Evolutionary conservation across 1,140 invertebrate species (phyloP).

Genomic region (Drosophila ironensis): DNA sequence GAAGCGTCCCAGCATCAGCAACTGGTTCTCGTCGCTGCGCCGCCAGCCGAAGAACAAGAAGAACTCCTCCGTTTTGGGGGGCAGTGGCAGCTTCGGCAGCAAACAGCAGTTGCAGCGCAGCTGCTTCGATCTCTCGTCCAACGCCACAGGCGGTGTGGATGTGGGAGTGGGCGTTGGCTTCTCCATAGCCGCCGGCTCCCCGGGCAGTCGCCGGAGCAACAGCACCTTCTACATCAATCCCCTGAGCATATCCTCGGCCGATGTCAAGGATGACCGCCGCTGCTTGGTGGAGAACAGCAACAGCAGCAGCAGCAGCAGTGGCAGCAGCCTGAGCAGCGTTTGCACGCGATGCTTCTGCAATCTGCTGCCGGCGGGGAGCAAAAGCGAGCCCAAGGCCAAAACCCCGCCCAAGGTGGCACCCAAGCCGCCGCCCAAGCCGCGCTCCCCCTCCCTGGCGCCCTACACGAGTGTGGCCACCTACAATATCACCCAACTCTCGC

Average conservation of each 20-base stretch:
- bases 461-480: slow-evolving; percentile 61
- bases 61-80: slow-evolving; percentile 11
- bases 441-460: slow-evolving; percentile 59
- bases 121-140: slow-evolving; percentile 70
- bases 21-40: slow-evolving; percentile 90
- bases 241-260: neutral
- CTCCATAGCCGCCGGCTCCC: slow-evolving; percentile 1
- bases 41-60: slow-evolving; percentile 84
- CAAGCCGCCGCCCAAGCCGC: slow-evolving; percentile 25
- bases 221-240: slow-evolving; percentile 55
- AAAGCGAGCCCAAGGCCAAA: slow-evolving; percentile 9
- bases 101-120: slow-evolving; percentile 80
- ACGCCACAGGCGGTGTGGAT: neutral
- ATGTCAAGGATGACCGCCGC: slow-evolving; percentile 44
- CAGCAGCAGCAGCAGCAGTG: slow-evolving; percentile 27
- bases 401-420: neutral
- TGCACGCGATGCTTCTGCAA: slow-evolving; percentile 69
- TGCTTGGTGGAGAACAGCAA: slow-evolving; percentile 25
- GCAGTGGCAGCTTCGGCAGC: slow-evolving; percentile 50
- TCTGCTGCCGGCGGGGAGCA: slow-evolving; percentile 25
- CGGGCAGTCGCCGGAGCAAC: slow-evolving; percentile 41
- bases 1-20: slow-evolving; percentile 85
- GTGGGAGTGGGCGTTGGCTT: slow-evolving; percentile 15
- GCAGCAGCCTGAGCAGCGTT: slow-evolving; percentile 31
- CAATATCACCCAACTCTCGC: slow-evolving; percentile 32